These are phyloP conservation scores for Tetropium fuscum DNA, from an alignment of 2,888 invertebrate genomes.

Conservation along the genomic window DNA sequence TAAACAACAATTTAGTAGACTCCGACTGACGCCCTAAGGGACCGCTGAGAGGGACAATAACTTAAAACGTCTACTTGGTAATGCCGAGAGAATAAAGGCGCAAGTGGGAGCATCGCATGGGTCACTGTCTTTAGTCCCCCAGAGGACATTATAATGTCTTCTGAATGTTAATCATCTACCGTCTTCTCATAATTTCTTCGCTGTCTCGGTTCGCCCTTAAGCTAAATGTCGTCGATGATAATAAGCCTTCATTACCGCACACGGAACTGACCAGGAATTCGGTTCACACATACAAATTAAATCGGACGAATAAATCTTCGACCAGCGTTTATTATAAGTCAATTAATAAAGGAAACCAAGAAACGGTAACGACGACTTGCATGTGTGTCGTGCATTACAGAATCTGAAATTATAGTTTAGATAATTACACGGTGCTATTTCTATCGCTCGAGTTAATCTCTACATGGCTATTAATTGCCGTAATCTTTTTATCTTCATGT, in stretches of 20 bases:
- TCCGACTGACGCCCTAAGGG: not conserved
- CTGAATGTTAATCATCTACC: slow-evolving; percentile 45
- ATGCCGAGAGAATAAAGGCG: slow-evolving; percentile 5
- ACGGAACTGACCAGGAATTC: not conserved
- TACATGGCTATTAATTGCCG: too few relatives aligned
- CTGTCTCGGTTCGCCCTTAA: slow-evolving; percentile 21
- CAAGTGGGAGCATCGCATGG: slow-evolving; percentile 17
- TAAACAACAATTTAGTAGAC: slow-evolving; percentile 6
- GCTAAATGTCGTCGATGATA: slow-evolving; percentile 20
- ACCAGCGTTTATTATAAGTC: too few relatives aligned
- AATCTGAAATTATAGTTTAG: too few relatives aligned
- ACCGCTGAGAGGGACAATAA: slow-evolving; percentile 11
- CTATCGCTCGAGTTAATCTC: too few relatives aligned
- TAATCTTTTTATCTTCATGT: too few relatives aligned
- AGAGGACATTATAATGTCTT: slow-evolving; percentile 44
- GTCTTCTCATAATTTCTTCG: slow-evolving; percentile 33
- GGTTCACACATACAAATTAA: not conserved
- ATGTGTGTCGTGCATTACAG: too few relatives aligned
- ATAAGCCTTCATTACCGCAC: slow-evolving; percentile 10
- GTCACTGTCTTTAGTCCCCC: slow-evolving; percentile 36
- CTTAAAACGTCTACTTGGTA: slow-evolving; percentile 3
- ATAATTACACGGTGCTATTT: too few relatives aligned
- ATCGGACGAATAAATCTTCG: not conserved
- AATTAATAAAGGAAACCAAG: too few relatives aligned
- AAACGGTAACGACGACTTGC: too few relatives aligned